Evolutionary conservation across 1,140 invertebrate species (phyloP).

Genomic region (Heliconius himera): DNA sequence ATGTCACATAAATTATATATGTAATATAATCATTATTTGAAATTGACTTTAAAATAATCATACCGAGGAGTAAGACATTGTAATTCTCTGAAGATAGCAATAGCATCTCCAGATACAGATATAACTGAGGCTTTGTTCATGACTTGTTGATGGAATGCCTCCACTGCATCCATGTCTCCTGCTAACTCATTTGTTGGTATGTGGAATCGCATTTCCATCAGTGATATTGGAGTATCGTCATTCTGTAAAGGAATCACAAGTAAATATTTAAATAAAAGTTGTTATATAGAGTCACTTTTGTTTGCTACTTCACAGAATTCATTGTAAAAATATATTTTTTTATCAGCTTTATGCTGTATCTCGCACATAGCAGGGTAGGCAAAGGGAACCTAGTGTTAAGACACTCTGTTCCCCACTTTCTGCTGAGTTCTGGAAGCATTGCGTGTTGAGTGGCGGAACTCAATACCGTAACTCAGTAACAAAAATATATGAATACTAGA

Average conservation of each 20-base stretch:
- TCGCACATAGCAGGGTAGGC: too few relatives aligned
- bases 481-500: too few relatives aligned
- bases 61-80: constrained; percentile 99
- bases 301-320: too few relatives aligned
- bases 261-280: not conserved
- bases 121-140: constrained; percentile 99
- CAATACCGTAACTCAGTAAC: too few relatives aligned
- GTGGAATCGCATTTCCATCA: constrained; percentile 99
- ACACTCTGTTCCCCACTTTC: too few relatives aligned
- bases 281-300: not conserved
- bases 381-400: too few relatives aligned
- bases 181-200: constrained; percentile 94
- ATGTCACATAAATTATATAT: too few relatives aligned
- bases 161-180: constrained; percentile 94
- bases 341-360: too few relatives aligned
- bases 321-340: too few relatives aligned
- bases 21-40: too few relatives aligned
- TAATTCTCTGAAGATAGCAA: constrained; percentile 97
- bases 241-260: constrained; percentile 84
- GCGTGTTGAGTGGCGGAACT: too few relatives aligned
- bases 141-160: constrained; percentile 97
- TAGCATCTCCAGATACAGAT: constrained; percentile 97
- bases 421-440: too few relatives aligned
- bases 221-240: constrained; percentile 97
- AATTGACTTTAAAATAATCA: constrained; percentile 17